Percentiles rank a stretch among this genome's conserved stretches.
Evolutionary conservation across 2,113 vertebrate species (phyloP).

Genomic region (Martes martes): DNA sequence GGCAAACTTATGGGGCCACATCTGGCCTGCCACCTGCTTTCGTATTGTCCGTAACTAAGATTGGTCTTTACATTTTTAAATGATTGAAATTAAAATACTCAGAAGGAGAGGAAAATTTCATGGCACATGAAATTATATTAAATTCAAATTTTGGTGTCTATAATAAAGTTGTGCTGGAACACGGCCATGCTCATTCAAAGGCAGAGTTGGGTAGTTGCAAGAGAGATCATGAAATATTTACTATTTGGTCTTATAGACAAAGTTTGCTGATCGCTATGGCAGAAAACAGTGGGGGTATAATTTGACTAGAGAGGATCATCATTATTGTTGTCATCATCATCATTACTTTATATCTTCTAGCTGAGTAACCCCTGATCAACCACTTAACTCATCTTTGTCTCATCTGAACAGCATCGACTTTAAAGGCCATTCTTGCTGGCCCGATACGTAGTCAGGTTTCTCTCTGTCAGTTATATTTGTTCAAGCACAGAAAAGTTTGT

Average conservation of each 20-base stretch:
- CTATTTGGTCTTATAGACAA: not conserved
- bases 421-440: not conserved
- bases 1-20: not conserved
- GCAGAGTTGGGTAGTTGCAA: not conserved
- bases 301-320: not conserved
- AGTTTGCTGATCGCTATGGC: not conserved
- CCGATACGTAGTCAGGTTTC: not conserved
- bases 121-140: not conserved
- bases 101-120: not conserved
- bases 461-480: not conserved
- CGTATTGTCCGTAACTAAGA: not conserved
- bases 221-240: not conserved
- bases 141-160: not conserved
- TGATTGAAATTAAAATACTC: not conserved
- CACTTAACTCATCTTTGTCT: not conserved
- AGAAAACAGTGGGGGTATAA: not conserved
- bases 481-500: not conserved
- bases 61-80: not conserved
- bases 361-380: not conserved
- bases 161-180: not conserved
- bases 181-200: not conserved
- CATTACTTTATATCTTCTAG: not conserved
- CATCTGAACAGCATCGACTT: not conserved
- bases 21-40: not conserved
- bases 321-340: not conserved